phyloP scores from a whole-genome alignment of 2,888 invertebrate genomes.

The Pyrrhia umbra region DNA sequence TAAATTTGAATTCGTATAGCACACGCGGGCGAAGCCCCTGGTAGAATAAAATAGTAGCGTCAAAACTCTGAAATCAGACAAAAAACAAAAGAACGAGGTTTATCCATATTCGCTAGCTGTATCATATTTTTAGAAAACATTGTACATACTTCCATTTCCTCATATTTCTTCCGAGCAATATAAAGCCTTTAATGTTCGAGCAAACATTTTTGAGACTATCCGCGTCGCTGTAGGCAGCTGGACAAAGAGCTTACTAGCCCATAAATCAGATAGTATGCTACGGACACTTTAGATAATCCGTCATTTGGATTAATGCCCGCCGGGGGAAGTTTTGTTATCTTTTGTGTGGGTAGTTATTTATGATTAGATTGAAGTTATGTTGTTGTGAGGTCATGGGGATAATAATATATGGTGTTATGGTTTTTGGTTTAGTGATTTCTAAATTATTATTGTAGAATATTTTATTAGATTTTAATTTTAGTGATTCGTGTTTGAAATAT shows the following conservation, averaged over 20 bases:
- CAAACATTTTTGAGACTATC: conserved; percentile 51
- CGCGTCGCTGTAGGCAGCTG: conserved; percentile 26
- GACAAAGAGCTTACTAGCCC: conserved; percentile 54
- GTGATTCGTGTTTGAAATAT: no score
- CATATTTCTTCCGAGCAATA: conserved; percentile 27
- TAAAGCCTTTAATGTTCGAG: conserved; percentile 36
- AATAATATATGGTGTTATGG: no score
- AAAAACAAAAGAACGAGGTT: neutral
- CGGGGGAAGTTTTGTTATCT: conserved; percentile 50
- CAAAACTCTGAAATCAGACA: neutral
- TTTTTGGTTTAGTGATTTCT: conserved; percentile 11
- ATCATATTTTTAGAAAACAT: neutral
- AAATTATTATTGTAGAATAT: neutral
- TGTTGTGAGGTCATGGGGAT: neutral
- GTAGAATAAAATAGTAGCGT: no score
- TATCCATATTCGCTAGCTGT: neutral
- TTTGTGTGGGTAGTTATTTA: conserved; percentile 48
- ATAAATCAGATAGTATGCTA: conserved; percentile 60
- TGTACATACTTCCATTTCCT: neutral
- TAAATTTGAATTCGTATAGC: no score
- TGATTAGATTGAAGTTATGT: conserved; percentile 20
- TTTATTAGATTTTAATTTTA: no score
- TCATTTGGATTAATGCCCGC: conserved; percentile 60
- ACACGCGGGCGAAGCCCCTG: no score
- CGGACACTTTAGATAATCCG: conserved; percentile 61